A percentile compares a stretch with the other conserved stretches of the same genome.
These are phyloP conservation scores for Silurus asotus DNA, from an alignment of 2,113 vertebrate species.

Conservation along the genomic window DNA sequence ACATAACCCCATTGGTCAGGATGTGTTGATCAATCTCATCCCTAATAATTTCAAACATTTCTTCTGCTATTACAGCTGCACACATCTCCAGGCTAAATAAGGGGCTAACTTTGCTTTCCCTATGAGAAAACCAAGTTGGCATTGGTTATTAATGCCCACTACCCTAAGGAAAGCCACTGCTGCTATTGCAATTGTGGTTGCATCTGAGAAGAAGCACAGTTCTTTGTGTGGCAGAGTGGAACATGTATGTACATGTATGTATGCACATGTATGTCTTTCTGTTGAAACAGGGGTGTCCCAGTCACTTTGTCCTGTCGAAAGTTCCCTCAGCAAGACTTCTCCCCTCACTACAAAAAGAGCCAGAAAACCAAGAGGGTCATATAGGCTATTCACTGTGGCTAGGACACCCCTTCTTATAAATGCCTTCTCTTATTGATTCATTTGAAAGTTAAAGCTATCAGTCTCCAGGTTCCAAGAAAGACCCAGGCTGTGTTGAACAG, in stretches of 20 bases:
- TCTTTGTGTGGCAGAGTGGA: not conserved
- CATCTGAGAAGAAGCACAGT: not conserved
- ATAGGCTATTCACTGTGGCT: too few relatives aligned
- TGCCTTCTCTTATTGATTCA: not conserved
- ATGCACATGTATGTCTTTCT: too few relatives aligned
- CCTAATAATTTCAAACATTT: not conserved
- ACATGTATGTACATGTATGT: too few relatives aligned
- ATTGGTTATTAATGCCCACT: not conserved
- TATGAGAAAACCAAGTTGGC: not conserved
- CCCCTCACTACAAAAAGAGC: too few relatives aligned
- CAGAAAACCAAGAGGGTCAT: too few relatives aligned
- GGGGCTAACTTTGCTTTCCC: not conserved
- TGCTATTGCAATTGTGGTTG: not conserved
- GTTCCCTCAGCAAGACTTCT: too few relatives aligned
- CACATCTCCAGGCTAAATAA: not conserved
- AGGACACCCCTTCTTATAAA: too few relatives aligned
- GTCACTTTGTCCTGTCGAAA: too few relatives aligned
- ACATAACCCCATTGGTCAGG: slow-evolving; percentile 35
- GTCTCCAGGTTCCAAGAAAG: not conserved
- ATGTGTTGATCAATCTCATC: not conserved
- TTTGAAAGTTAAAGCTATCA: slow-evolving; percentile 26
- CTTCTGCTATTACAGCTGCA: not conserved
- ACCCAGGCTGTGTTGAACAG: slow-evolving; percentile 19
- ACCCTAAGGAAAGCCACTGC: not conserved
- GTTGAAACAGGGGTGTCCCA: too few relatives aligned